Base-by-base conservation (phyloP, 2,113 vertebrate species). In the Callionymus lyra region DNA sequence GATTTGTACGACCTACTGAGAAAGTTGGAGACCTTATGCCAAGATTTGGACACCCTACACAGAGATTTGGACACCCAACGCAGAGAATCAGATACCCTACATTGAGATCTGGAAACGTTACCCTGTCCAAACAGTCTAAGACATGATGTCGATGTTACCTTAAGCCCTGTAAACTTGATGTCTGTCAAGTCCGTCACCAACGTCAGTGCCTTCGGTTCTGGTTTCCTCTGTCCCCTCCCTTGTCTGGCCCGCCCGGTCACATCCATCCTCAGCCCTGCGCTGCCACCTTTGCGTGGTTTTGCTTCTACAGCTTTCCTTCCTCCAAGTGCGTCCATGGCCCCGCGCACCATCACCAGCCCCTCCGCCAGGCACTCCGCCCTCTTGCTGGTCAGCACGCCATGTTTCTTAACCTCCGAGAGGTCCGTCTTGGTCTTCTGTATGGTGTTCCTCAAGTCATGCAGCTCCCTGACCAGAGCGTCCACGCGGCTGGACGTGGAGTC, bases 121-220 rank as follows among this genome's bases (percentile, higher is more conserved):
- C n/a, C n/a, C n/a, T n/a, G n/a, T n/a, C n/a, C n/a, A n/a, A n/a
- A n/a, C n/a, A 1, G n/a, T 14, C 13, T n/a, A 35, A 12, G 34
- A 35, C 21, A 5, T 27, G 34, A n/a, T 11, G n/a, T 35, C 12
- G 12, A 35, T 13, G 34, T 1, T 35, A 87, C 83, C 84, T 85
- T 74, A 2, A 86, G 43, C 13, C 73, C 52, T 1, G 65, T 72
- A 63, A 83, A 77, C 38, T 57, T 43, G 41, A 84, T 77, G 46
- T 77, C 76, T 6, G 81, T 84, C 40, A 84, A 65, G 43, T 86
- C 74, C 14, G 79, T 73, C 54, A 87, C 77, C 34, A 84, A 77
- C 59, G 61, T 81, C 35, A 48, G 54, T n/a, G 81, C 81, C 54
- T 84, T 85, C 0, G 85, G 82, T 50, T 76, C 65, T 0, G 45